A percentile compares a stretch with the other conserved stretches of the same genome.
phyloP scores from a whole-genome alignment of 2,113 vertebrate genomes.

The Natator depressus region DNA sequence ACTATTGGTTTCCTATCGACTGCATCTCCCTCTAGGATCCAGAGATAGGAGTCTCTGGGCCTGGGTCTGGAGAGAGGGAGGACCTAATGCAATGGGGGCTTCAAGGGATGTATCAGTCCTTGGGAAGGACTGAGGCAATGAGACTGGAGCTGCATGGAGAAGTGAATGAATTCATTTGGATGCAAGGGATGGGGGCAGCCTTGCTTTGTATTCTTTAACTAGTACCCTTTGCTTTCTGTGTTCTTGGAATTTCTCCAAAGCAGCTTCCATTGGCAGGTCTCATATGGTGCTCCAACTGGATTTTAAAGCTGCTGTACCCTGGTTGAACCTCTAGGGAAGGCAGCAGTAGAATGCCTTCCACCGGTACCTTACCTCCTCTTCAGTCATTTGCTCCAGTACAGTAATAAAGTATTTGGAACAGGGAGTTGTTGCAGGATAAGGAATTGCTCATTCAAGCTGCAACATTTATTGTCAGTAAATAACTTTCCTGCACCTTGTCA shows the following conservation, averaged over 20 bases:
- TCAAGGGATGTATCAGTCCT: not conserved
- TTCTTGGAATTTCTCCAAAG: not conserved
- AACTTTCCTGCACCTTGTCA: accelerated
- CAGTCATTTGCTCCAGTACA: not conserved
- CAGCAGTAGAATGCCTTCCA: not conserved
- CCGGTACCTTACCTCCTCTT: not conserved
- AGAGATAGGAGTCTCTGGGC: not conserved
- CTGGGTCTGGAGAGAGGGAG: not conserved
- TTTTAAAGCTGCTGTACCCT: not conserved
- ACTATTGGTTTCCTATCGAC: not conserved
- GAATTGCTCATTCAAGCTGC: not conserved
- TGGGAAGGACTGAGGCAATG: not conserved
- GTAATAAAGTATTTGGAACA: not conserved
- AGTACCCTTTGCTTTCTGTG: not conserved
- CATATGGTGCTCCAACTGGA: not conserved
- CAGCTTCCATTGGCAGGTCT: not conserved
- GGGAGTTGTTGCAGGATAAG: not conserved
- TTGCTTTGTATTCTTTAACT: not conserved
- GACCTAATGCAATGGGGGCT: not conserved
- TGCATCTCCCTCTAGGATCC: not conserved
- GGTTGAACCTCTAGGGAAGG: not conserved
- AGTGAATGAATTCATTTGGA: not conserved
- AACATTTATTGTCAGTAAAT: constrained; percentile 1
- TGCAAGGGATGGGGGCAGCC: not conserved
- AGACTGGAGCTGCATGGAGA: not conserved